These are phyloP conservation scores for Ceuthmochares aereus DNA, from an alignment of 2,113 vertebrate species.

Conservation along the genomic window DNA sequence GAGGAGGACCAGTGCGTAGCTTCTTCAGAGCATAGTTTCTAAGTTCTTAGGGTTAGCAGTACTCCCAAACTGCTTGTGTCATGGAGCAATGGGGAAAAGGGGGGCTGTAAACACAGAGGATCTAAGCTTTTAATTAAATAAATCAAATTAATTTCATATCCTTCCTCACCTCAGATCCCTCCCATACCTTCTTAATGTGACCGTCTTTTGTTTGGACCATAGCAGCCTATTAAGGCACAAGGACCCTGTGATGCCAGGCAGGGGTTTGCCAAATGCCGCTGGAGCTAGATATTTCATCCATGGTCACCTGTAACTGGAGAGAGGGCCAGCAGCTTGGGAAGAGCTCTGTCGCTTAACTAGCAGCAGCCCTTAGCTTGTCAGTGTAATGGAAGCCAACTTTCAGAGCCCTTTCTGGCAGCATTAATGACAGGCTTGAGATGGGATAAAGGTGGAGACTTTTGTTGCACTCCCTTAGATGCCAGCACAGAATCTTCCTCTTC, in stretches of 20 bases:
- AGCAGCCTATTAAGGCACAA: neutral
- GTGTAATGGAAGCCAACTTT: neutral
- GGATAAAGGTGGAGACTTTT: neutral
- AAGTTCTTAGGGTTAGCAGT: neutral
- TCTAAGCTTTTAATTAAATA: neutral
- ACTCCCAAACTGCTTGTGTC: neutral
- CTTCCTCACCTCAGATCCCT: neutral
- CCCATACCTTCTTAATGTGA: accelerated
- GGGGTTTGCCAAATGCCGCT: neutral
- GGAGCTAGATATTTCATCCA: neutral
- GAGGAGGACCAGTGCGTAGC: neutral
- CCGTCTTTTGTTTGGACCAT: neutral
- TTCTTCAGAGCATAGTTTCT: neutral
- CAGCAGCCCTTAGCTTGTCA: neutral
- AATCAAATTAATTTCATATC: neutral
- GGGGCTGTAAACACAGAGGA: neutral
- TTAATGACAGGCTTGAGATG: neutral
- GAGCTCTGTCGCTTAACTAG: neutral
- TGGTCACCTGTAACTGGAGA: neutral
- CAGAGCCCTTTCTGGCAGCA: neutral
- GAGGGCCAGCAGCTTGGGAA: neutral
- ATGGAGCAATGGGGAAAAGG: neutral
- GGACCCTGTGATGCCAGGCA: neutral
- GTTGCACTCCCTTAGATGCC: neutral
- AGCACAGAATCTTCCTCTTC: neutral